Conservation (phyloP, 2,888 invertebrate species). For the Apodemia mormo region DNA sequence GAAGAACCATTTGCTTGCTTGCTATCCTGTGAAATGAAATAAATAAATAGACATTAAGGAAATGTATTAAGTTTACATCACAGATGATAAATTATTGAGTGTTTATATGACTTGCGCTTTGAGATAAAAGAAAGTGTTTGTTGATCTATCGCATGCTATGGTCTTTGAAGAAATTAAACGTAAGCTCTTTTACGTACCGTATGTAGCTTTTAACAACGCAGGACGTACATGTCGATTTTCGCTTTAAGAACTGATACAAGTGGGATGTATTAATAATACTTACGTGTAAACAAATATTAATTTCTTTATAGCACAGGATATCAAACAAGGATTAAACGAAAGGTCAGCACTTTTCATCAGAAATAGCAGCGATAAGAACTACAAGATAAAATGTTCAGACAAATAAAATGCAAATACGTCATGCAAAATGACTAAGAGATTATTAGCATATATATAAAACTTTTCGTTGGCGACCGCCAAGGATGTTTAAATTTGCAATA, state of each 20-base stretch:
- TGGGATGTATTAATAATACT: too few relatives aligned
- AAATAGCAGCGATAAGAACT: not conserved
- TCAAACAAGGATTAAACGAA: too few relatives aligned
- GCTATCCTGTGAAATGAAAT: too few relatives aligned
- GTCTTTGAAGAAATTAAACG: conserved; percentile 5
- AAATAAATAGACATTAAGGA: not conserved
- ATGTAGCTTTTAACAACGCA: conserved; percentile 3
- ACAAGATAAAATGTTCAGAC: not conserved
- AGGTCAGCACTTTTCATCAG: too few relatives aligned
- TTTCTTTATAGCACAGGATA: too few relatives aligned
- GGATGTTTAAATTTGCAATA: conserved; percentile 45
- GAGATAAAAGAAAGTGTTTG: conserved; percentile 11
- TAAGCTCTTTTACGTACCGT: conserved; percentile 2
- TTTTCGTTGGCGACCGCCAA: conserved; percentile 43
- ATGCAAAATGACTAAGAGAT: not conserved
- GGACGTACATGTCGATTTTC: not conserved
- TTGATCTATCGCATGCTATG: conserved; percentile 7
- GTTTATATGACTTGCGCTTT: not conserved
- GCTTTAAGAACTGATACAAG: too few relatives aligned
- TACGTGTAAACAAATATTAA: too few relatives aligned
- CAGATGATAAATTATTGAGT: conserved; percentile 8
- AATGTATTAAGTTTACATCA: conserved; percentile 1
- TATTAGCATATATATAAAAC: conserved; percentile 26
- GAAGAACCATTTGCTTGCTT: too few relatives aligned
- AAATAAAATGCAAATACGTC: conserved; percentile 6